These are phyloP conservation scores for Lapara coniferarum DNA, from an alignment of 2,888 invertebrate genomes.

Conservation along the genomic window DNA sequence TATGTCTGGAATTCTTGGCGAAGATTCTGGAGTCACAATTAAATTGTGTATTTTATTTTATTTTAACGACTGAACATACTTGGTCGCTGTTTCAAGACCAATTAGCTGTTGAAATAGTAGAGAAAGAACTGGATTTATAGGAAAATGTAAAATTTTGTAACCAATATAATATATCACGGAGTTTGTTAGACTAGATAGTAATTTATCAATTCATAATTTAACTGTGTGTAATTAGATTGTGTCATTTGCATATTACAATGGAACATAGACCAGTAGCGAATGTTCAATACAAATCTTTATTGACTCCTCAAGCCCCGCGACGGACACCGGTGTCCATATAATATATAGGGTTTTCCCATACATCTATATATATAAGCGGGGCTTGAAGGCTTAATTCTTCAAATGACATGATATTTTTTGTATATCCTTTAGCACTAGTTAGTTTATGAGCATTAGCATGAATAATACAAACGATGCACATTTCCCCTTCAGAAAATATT, in stretches of 20 bases:
- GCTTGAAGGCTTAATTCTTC: not conserved
- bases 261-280: no score
- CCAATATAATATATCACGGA: no score
- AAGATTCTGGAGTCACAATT: constrained; percentile 1
- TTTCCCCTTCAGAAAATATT: constrained; percentile 19
- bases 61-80: not conserved
- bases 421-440: not conserved
- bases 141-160: no score
- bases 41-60: not conserved
- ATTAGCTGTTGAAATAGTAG: not conserved
- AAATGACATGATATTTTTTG: not conserved
- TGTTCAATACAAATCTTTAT: not conserved
- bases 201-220: no score
- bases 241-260: no score
- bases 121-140: not conserved
- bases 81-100: not conserved
- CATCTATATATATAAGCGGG: no score
- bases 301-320: no score
- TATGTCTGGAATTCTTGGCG: not conserved
- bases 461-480: constrained; percentile 7
- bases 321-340: no score
- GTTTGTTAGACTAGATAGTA: no score
- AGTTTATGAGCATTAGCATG: not conserved
- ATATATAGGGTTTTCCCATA: no score
- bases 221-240: no score